Conservation (phyloP, 2,113 vertebrate species). For the Anhinga rufa region DNA sequence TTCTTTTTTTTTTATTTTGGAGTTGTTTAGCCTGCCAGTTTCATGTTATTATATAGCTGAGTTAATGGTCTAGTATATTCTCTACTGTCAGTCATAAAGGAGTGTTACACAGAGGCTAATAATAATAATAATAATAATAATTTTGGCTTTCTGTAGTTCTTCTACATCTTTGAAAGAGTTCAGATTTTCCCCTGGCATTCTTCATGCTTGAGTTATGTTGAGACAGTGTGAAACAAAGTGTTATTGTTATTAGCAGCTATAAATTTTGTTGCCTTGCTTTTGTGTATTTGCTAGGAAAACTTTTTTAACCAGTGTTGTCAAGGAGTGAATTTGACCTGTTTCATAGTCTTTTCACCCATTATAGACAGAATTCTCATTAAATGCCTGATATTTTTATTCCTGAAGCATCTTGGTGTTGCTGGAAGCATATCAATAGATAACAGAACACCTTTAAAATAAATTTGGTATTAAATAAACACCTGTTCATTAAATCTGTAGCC, state of each 20-base stretch:
- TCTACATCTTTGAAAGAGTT: not conserved
- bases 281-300: not conserved
- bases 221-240: not conserved
- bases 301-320: not conserved
- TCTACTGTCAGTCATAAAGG: not conserved
- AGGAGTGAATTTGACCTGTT: not conserved
- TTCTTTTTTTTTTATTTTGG: not conserved
- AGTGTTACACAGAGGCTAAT: not conserved
- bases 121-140: not conserved
- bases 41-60: not conserved
- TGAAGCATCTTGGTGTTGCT: not conserved
- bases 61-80: not conserved
- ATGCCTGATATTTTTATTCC: slow-evolving; percentile 19
- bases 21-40: not conserved
- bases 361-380: not conserved
- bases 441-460: slow-evolving; percentile 32
- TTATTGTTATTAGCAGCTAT: not conserved
- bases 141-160: not conserved
- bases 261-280: not conserved
- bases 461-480: slow-evolving; percentile 37
- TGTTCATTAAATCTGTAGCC: slow-evolving; percentile 30
- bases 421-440: slow-evolving; percentile 25
- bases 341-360: not conserved
- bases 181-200: not conserved
- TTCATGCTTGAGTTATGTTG: not conserved